phyloP scores from a whole-genome alignment of 1,140 invertebrate genomes.

The Tetramorium alpestre region DNA sequence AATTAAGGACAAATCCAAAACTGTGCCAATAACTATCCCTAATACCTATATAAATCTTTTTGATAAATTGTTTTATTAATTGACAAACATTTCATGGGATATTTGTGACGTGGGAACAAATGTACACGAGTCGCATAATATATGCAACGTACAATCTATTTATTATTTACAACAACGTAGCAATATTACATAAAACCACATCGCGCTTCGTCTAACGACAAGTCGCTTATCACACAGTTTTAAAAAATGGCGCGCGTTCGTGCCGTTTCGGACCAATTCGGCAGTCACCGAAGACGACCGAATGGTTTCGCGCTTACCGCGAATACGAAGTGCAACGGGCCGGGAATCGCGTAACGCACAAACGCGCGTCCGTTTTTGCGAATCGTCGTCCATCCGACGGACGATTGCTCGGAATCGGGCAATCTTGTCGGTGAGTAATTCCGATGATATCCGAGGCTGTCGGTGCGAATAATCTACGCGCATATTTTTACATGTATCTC shows the following conservation, averaged over 20 bases:
- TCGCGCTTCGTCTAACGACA: slow-evolving; percentile 68
- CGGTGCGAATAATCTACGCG: background rate
- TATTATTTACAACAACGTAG: slow-evolving; percentile 80
- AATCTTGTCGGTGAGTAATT: background rate
- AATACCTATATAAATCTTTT: no score
- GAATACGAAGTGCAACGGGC: background rate
- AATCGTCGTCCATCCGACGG: background rate
- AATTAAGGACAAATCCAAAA: no score
- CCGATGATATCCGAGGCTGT: background rate
- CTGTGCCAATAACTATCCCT: no score
- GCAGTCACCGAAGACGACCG: background rate
- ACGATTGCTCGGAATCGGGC: background rate
- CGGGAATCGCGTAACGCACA: background rate
- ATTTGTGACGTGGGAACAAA: background rate
- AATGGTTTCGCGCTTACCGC: background rate
- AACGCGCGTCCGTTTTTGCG: background rate
- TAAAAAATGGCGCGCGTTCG: slow-evolving; percentile 73
- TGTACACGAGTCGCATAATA: slow-evolving; percentile 42
- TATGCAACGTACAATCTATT: slow-evolving; percentile 79
- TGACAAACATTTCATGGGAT: background rate
- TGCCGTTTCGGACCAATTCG: background rate
- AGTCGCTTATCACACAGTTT: slow-evolving; percentile 77
- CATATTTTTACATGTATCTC: background rate
- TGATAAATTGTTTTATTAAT: background rate
- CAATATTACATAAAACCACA: slow-evolving; percentile 74